Percentiles rank a stretch among this genome's conserved stretches.
These are phyloP conservation scores for Mixornis gularis DNA, from an alignment of 2,113 vertebrate genomes.

Conservation along the genomic window DNA sequence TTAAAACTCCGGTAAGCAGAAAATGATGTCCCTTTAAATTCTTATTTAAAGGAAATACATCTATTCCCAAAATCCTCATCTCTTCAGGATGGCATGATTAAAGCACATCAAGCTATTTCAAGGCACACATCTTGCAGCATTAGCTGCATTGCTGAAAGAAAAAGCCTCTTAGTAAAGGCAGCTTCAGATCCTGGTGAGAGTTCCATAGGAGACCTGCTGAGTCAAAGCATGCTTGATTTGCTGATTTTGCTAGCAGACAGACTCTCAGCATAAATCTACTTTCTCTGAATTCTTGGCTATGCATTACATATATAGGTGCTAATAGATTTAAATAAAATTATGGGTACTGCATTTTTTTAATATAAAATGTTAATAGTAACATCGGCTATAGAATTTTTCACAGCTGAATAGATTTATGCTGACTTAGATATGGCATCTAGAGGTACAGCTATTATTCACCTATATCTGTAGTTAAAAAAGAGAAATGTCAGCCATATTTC, in stretches of 20 bases:
- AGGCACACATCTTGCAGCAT: not conserved
- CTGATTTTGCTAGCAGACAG: not conserved
- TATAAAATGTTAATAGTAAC: not conserved
- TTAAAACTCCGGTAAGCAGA: not conserved
- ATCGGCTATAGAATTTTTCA: not conserved
- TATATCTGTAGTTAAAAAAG: not conserved
- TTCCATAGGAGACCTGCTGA: not conserved
- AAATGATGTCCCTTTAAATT: not conserved
- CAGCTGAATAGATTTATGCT: not conserved
- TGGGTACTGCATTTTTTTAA: not conserved
- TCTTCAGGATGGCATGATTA: not conserved
- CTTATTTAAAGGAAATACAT: not conserved
- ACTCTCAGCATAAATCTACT: not conserved
- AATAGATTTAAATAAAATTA: not conserved
- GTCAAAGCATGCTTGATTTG: not conserved
- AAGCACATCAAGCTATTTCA: not conserved
- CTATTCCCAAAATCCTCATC: not conserved
- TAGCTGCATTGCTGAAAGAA: not conserved
- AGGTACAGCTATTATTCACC: not conserved
- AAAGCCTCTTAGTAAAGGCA: not conserved
- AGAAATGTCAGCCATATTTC: not conserved
- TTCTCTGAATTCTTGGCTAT: not conserved
- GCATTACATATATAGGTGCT: not conserved
- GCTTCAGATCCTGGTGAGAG: not conserved
- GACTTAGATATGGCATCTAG: not conserved